Percentiles rank a stretch among this genome's conserved stretches.
phyloP scores from a whole-genome alignment of 2,888 invertebrate genomes.

The Aleiodes testaceus region DNA sequence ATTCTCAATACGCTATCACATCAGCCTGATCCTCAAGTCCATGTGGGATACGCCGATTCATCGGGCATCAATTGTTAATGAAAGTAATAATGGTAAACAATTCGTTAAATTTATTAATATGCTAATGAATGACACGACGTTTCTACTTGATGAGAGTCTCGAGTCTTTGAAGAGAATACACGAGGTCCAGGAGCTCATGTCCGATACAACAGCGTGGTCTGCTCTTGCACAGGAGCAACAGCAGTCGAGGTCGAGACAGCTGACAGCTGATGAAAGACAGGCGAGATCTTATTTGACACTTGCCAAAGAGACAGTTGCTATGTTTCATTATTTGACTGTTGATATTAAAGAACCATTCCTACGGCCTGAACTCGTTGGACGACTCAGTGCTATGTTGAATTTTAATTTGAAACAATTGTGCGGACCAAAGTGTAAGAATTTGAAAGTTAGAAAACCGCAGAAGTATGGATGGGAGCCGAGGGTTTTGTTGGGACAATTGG shows the following conservation, averaged over 20 bases:
- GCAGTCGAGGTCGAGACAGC: conserved; percentile 84
- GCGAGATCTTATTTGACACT: conserved; percentile 93
- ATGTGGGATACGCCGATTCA: conserved; percentile 96
- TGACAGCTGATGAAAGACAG: conserved; percentile 89
- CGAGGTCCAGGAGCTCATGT: conserved; percentile 90
- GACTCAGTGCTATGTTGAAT: conserved; percentile 98
- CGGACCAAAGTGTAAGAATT: conserved; percentile 94
- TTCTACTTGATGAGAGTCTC: conserved; percentile 95
- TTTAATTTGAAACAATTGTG: conserved; percentile 97
- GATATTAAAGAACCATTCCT: conserved; percentile 97
- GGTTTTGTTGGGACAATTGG: conserved; percentile 90
- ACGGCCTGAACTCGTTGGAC: conserved; percentile 91
- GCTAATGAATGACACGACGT: conserved; percentile 99
- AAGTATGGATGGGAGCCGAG: conserved; percentile 99
- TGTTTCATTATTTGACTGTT: conserved; percentile 97
- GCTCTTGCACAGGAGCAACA: conserved; percentile 80
- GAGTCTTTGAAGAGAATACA: conserved; percentile 92
- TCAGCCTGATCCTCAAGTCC: conserved; percentile 95
- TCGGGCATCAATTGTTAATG: conserved; percentile 88
- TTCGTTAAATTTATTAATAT: conserved; percentile 98
- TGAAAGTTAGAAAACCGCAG: conserved; percentile 93
- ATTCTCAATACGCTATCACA: conserved; percentile 98
- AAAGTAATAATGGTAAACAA: conserved; percentile 92
- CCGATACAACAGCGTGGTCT: conserved; percentile 81
- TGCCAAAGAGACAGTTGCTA: conserved; percentile 96